These are phyloP conservation scores for Ochropleura plecta DNA, from an alignment of 2,888 invertebrate species.

Conservation along the genomic window DNA sequence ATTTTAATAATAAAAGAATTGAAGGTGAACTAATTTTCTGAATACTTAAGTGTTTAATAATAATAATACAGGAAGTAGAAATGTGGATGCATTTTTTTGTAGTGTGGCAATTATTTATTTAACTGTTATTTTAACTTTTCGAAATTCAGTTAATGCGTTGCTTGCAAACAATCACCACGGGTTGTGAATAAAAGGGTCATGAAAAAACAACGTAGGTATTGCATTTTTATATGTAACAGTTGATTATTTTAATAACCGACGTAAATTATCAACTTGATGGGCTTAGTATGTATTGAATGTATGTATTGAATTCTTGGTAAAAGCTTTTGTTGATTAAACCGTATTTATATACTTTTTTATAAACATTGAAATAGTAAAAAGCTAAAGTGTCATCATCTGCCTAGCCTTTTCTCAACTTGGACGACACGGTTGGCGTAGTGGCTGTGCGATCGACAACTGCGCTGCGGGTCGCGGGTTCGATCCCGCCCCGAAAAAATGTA, in stretches of 20 bases:
- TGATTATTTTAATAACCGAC: background rate
- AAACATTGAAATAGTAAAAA: too few relatives aligned
- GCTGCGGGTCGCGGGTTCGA: too few relatives aligned
- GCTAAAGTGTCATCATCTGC: too few relatives aligned
- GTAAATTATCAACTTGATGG: background rate
- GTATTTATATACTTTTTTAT: too few relatives aligned
- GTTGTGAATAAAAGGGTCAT: background rate
- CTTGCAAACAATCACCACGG: background rate
- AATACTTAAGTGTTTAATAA: constrained; percentile 45
- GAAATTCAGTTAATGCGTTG: constrained; percentile 11
- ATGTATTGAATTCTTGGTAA: background rate
- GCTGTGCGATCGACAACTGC: too few relatives aligned
- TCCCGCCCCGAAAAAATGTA: too few relatives aligned
- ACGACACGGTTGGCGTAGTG: too few relatives aligned
- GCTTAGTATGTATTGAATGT: background rate
- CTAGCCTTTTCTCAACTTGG: too few relatives aligned
- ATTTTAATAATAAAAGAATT: constrained; percentile 62
- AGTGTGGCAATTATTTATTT: constrained; percentile 24
- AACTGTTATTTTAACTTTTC: constrained; percentile 14
- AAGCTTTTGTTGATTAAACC: too few relatives aligned
- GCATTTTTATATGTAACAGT: background rate
- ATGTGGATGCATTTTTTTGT: constrained; percentile 44
- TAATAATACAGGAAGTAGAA: constrained; percentile 54
- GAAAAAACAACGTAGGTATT: background rate
- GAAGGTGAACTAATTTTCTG: constrained; percentile 71